Base-by-base conservation (phyloP, 1,140 invertebrate genomes). In the Tribolium castaneum region DNA sequence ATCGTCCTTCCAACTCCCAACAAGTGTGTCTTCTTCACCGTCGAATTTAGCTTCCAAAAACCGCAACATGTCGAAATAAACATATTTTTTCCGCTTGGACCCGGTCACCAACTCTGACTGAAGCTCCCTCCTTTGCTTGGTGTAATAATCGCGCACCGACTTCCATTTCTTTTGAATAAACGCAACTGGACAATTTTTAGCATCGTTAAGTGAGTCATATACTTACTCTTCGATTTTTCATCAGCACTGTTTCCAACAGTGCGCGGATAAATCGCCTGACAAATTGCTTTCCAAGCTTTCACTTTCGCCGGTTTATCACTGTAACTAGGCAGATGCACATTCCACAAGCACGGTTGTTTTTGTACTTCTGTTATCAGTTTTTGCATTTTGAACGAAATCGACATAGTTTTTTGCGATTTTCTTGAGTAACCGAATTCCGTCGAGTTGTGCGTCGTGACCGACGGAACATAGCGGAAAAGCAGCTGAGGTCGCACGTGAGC, bases 81-180 rank as follows among this genome's bases (percentile, higher is more conserved):
- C 13, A 6, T 62, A 62, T 13, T 62, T 62, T 62, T 62, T 62
- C 4, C 56, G 56, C 25, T 30, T 62, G 10, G 49, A 25, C 56
- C 56, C 52, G 1, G 49, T 9, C 49, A 30, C 49, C 49, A 50
- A 12, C 49, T 10, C 25, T 30, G 25, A 30, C 25, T 30, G 25
- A 30, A 62, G 5, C 22, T 62, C 56, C 4, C 25, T 62, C 14
- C 22, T 22, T 13, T 62, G 56, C 22, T 62, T 62, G 22, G 22
- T 62, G 56, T 62, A 62, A 7, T 62, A 62, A 10, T 62, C 56
- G 1, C 56, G 22, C 3, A 62, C 22, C 6, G 56, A 62, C 10
- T 62, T 62, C 56, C 56, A 62, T 25, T 62, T 62, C 56, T 62
- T 62, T 10, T 62, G 56, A 22, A 62, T 22, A 62, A 25, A 62